phyloP scores from a whole-genome alignment of 2,888 invertebrate genomes.

The Tenodera sinensis region DNA sequence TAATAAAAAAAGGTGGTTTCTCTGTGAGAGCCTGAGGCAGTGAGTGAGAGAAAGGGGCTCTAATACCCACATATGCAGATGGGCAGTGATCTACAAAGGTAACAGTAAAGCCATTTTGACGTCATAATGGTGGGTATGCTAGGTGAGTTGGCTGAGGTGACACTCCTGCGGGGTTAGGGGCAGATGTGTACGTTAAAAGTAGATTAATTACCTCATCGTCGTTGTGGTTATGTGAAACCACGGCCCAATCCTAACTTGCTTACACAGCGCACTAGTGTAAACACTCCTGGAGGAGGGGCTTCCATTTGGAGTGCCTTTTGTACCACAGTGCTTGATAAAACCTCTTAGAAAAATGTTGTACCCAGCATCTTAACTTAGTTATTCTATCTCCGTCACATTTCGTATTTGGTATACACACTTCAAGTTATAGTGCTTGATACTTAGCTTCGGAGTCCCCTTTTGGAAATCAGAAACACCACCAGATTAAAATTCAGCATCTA shows the following conservation, averaged over 20 bases:
- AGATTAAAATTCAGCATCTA: no score
- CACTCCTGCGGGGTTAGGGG: background rate
- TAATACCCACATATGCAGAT: constrained; percentile 21
- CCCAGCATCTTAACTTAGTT: no score
- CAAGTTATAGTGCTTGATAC: no score
- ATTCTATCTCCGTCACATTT: no score
- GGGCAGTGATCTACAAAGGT: constrained; percentile 18
- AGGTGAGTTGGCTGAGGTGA: background rate
- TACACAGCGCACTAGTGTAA: background rate
- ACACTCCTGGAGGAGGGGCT: background rate
- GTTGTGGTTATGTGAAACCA: background rate
- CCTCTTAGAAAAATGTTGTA: no score
- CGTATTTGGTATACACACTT: no score
- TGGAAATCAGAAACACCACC: no score
- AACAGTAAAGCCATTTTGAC: constrained; percentile 18
- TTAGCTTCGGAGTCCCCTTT: no score
- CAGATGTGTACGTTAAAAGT: constrained; percentile 19
- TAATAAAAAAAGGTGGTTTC: constrained; percentile 12
- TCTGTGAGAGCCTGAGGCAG: constrained; percentile 6
- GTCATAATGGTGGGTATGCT: constrained; percentile 10
- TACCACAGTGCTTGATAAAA: no score
- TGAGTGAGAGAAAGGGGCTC: background rate
- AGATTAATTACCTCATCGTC: constrained; percentile 19
- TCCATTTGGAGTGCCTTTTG: background rate
- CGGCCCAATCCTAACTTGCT: background rate